A percentile compares a stretch with the other conserved stretches of the same genome.
These are phyloP conservation scores for Porites evermanni DNA, from an alignment of 92 coral and sea anemone genomes.

Conservation along the genomic window DNA sequence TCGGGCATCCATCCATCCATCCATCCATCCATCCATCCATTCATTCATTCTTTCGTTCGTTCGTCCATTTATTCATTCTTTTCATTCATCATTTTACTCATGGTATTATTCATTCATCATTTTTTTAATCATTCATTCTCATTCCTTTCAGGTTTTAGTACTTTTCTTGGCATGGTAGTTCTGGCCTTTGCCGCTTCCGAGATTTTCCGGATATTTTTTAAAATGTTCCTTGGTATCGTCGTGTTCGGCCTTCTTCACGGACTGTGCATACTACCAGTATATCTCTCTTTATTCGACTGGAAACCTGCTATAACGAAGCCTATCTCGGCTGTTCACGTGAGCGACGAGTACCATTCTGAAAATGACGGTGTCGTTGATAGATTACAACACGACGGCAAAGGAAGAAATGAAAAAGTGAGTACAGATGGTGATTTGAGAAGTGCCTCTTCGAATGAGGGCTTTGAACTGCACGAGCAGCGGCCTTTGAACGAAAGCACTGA, in stretches of 20 bases:
- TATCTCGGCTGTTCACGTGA: constrained; percentile 11
- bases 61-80: too few species aligned
- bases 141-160: constrained; percentile 64
- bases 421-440: background rate
- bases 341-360: constrained; percentile 14
- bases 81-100: too few species aligned
- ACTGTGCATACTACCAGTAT: constrained; percentile 80
- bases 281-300: constrained; percentile 76
- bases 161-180: constrained; percentile 82
- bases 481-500: too few species aligned
- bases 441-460: background rate
- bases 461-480: too few species aligned
- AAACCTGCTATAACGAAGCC: constrained; percentile 41
- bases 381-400: constrained; percentile 4
- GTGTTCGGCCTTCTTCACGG: constrained; percentile 84
- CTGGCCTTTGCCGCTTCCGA: constrained; percentile 77
- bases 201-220: constrained; percentile 79
- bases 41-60: too few species aligned
- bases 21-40: too few species aligned
- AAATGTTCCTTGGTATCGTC: constrained; percentile 85
- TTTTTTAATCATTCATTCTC: background rate
- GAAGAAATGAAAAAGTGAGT: background rate
- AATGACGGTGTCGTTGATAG: background rate
- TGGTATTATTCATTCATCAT: background rate
- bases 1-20: too few species aligned